Evolutionary conservation across 1,140 invertebrate genomes (phyloP), one percentile per base, ranked within the genome.

Genomic region (Lepidurus apus): DNA sequence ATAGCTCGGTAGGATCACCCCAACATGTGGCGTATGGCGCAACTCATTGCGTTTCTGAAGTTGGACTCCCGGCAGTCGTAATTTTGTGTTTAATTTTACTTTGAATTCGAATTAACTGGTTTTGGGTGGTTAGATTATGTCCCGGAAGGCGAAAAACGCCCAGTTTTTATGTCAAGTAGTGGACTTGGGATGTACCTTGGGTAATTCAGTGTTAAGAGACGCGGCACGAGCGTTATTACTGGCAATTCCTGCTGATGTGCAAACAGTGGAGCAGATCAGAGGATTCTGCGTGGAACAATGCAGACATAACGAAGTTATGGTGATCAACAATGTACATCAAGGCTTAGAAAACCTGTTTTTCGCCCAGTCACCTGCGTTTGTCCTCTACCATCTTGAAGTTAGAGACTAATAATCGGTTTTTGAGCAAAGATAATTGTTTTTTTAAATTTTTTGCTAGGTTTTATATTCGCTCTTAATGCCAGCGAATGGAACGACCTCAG

Each of bases 391-490:
- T 85, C 85, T 91, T 79, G 89, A 90, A 83, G 89, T 90, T 82
- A 80, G 76, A 1, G 75, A 78, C 13, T 7, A 74, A 24, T 9
- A 65, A 13, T 17, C 21, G 1, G 8, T 21, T 81, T 17, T 11
- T 78, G 11, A 80, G 8, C 26, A 73, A 79, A 53, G n/a, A 1
- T 65, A 26, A 34, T 78, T 21, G 43, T 42, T 8, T 80, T 80
- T 77, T 65, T 34, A 45, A 75, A 42, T 77, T 42, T 79, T 79
- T 76, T 80, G 86, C n/a, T 85, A 96, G 90, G 95, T 97, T 74
- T 86, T 96, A 74, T 97, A 98, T 84, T 91, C 94, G 74, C 87
- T 98, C 82, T 86, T 98, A 47, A 96, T 98, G 91, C 96, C 96
- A 17, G 94, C 95, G 10, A 85, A 91, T 42, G 94, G 95, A 82